Base-by-base conservation (phyloP, 2,888 invertebrate species). In the Dryocosmus kuriphilus region DNA sequence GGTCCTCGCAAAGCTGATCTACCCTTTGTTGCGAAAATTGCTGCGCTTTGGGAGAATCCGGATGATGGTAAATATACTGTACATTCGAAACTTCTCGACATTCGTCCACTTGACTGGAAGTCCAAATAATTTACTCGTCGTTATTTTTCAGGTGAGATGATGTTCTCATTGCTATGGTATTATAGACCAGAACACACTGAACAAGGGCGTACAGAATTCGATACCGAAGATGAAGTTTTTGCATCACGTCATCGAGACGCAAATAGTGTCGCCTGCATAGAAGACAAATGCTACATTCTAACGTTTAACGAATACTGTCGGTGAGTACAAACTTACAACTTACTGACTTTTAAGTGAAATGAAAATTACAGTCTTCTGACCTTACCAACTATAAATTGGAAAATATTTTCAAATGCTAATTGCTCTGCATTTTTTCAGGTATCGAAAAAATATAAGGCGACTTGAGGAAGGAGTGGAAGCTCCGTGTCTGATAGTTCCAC, bases 181-280 rank as follows among this genome's bases (percentile, higher is more conserved):
- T 99, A 99, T 93, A 95, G 98, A 87, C 98, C 98, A 0, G 99
- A 99, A 92, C 98, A 99, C 92, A 98, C 98, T 22, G 98, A 98
- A 89, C 95, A 95, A 88, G 98, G 98, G 32, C 94, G 97, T 41
- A 94, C 95, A 88, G 94, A 95, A 22, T 94, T 94, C 74, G 97
- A 98, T 91, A 95, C 96, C 89, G 94, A 95, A 16, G 97, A 97
- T 90, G 99, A 99, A 92, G 96, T 99, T 79, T 99, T 98, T 92
- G 98, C 99, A 63, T 98, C 98, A 30, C 95, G 97, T 79, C 99
- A 99, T 92, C 95, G 97, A 81, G 99, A 99, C 93, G 97, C 97
- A 84, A 98, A 98, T 92, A 97, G 97, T 87, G 98, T 98, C 78
- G 98, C 98, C 78, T 98, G 98, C 92, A 98, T 99, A 88, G 99